Evolutionary conservation across 2,888 invertebrate genomes (phyloP).

Genomic region (Tetranychus truncatus): DNA sequence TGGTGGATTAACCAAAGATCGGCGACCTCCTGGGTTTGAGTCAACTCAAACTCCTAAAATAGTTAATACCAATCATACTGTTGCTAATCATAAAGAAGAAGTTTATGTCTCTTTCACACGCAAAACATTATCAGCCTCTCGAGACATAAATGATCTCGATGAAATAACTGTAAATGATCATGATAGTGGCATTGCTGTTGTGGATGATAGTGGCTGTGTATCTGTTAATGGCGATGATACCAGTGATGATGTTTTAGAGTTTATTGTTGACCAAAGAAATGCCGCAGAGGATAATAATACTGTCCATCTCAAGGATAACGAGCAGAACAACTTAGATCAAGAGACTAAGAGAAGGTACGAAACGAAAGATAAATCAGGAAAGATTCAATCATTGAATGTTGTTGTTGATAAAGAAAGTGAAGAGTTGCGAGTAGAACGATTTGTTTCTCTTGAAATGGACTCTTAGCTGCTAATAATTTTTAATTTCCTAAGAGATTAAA

Average conservation of each 20-base stretch:
- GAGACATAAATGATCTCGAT: background rate
- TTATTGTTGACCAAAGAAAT: background rate
- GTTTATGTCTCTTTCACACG: background rate
- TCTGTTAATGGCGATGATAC: background rate
- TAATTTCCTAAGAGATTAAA: background rate
- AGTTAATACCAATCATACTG: no score
- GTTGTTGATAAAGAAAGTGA: background rate
- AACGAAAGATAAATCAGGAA: background rate
- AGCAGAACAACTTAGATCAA: background rate
- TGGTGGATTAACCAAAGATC: slow-evolving; percentile 5
- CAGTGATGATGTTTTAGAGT: background rate
- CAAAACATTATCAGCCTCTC: background rate
- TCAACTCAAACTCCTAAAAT: background rate
- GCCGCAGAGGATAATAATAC: background rate
- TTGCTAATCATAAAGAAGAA: background rate
- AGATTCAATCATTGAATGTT: background rate
- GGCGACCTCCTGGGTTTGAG: background rate
- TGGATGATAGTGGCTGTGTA: background rate
- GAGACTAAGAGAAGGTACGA: background rate
- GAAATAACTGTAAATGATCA: no score
- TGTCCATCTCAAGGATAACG: no score
- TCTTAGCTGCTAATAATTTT: background rate
- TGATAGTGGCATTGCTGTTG: background rate
- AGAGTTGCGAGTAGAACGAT: background rate
- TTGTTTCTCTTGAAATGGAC: background rate